phyloP scores from a whole-genome alignment of 2,113 vertebrate species.

The Carassius gibelio region DNA sequence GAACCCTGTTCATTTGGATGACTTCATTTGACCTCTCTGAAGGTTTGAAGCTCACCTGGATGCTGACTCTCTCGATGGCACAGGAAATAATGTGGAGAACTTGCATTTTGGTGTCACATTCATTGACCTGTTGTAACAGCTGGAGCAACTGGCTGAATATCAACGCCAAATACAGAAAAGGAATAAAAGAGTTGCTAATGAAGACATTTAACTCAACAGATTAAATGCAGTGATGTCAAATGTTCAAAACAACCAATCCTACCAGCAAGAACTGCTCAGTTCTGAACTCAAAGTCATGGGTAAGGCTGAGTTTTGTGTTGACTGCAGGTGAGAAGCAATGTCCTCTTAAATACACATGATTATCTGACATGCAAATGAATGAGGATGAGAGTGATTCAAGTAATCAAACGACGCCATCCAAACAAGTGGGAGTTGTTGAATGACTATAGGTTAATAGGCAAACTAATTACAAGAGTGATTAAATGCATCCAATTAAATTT shows the following conservation, averaged over 20 bases:
- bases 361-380: constrained; percentile 25
- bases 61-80: constrained; percentile 93
- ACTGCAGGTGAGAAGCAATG: constrained; percentile 1
- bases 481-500: constrained; percentile 15
- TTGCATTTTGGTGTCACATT: constrained; percentile 99
- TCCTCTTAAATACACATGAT: constrained; percentile 12
- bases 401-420: background rate
- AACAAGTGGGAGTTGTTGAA: constrained; percentile 15
- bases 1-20: background rate
- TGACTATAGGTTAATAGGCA: constrained; percentile 5
- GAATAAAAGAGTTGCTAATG: background rate
- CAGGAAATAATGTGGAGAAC: constrained; percentile 96
- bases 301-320: constrained; percentile 78
- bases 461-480: constrained; percentile 35
- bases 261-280: constrained; percentile 96
- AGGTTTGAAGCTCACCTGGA: constrained; percentile 81
- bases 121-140: constrained; percentile 92
- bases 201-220: background rate
- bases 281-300: constrained; percentile 96
- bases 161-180: constrained; percentile 88
- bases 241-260: constrained; percentile 64
- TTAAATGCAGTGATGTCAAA: background rate
- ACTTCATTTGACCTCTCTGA: background rate
- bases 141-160: constrained; percentile 94
- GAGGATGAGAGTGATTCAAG: constrained; percentile 1